Evolutionary conservation across 2,888 invertebrate species (phyloP).

Genomic region (Pyrocoelia pectoralis): DNA sequence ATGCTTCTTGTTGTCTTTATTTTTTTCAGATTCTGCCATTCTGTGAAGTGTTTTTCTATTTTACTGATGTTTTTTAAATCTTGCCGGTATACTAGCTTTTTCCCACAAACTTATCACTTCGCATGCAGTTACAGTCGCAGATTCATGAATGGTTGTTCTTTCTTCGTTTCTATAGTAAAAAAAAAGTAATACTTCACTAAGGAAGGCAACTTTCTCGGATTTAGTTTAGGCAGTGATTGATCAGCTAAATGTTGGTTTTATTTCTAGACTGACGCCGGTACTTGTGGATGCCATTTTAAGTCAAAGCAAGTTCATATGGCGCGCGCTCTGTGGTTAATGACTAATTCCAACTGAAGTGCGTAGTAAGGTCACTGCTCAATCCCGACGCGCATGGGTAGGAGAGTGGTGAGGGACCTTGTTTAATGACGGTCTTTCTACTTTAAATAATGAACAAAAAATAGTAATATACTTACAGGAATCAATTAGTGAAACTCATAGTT

Average conservation of each 20-base stretch:
- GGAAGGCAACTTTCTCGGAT: too few species aligned
- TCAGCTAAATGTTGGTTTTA: too few species aligned
- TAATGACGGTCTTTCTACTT: not conserved
- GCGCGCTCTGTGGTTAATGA: not conserved
- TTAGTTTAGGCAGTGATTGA: too few species aligned
- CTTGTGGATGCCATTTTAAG: not conserved
- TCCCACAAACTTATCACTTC: not conserved
- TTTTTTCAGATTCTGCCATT: too few species aligned
- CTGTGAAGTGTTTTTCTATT: not conserved
- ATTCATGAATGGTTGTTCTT: not conserved
- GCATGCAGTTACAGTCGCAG: too few species aligned
- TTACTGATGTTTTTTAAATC: not conserved
- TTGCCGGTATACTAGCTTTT: not conserved
- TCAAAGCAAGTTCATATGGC: not conserved
- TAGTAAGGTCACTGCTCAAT: not conserved
- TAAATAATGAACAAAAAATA: not conserved
- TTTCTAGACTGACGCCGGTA: too few species aligned
- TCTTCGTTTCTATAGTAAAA: too few species aligned
- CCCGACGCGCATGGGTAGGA: too few species aligned
- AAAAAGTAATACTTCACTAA: too few species aligned
- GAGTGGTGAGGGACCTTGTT: not conserved
- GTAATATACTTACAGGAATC: too few species aligned
- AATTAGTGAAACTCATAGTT: too few species aligned
- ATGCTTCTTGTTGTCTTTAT: too few species aligned
- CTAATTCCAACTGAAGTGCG: not conserved